phyloP scores from a whole-genome alignment of 2,113 vertebrate species.

The Mus spicilegus region DNA sequence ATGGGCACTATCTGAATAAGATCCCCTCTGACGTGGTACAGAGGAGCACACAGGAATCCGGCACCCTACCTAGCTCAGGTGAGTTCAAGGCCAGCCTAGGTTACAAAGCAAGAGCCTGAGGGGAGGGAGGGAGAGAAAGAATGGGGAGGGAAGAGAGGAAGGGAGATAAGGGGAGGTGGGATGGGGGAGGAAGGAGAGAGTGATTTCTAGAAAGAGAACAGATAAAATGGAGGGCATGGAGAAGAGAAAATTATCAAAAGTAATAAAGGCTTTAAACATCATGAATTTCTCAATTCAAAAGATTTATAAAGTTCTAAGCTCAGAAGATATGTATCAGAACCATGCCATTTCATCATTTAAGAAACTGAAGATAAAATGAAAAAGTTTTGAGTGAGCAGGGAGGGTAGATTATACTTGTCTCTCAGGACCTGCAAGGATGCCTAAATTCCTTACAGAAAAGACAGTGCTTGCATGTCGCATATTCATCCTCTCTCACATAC shows the following conservation, averaged over 20 bases:
- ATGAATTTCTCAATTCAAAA: constrained; percentile 2
- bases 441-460: neutral
- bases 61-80: too few relatives aligned
- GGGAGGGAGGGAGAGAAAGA: neutral
- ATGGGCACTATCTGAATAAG: too few relatives aligned
- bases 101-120: neutral
- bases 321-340: neutral
- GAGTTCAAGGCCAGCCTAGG: neutral
- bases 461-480: neutral
- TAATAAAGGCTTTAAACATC: neutral
- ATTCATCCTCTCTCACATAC: neutral
- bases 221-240: neutral
- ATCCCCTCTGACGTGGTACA: neutral
- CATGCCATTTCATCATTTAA: neutral
- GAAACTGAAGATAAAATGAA: constrained; percentile 39
- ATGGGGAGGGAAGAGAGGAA: too few relatives aligned
- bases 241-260: neutral
- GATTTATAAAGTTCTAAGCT: neutral
- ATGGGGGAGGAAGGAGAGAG: neutral
- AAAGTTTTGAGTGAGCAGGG: neutral
- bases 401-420: neutral
- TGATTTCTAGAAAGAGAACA: neutral
- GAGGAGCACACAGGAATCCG: neutral
- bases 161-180: neutral
- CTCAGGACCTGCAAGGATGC: neutral